Percentiles rank a stretch among this genome's conserved stretches.
Conservation (phyloP, 2,113 vertebrate genomes). For the Leptodactylus fuscus region DNA sequence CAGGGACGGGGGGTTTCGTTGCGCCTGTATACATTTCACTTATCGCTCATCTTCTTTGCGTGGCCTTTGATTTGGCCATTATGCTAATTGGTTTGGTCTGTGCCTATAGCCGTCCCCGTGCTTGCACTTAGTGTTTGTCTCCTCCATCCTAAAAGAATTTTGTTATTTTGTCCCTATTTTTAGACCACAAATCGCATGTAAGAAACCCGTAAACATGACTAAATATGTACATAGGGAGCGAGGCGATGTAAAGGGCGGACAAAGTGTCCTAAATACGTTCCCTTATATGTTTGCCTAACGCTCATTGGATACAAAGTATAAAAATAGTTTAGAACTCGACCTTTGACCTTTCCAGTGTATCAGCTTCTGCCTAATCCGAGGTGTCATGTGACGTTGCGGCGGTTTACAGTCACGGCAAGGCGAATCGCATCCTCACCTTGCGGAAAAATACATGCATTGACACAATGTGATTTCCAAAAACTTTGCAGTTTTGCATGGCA, state of each 20-base stretch:
- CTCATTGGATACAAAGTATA: background rate
- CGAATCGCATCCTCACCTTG: too few relatives aligned
- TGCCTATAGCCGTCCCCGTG: background rate
- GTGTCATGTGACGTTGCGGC: background rate
- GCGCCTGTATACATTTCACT: background rate
- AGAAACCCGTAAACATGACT: background rate
- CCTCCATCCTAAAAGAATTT: background rate
- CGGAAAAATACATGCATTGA: too few relatives aligned
- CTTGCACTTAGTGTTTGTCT: background rate
- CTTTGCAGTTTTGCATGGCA: too few relatives aligned
- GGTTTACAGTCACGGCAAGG: too few relatives aligned
- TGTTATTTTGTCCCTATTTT: background rate
- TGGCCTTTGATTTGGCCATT: conserved; percentile 24
- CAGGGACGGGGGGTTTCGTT: background rate
- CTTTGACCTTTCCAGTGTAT: background rate
- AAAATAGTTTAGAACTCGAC: background rate
- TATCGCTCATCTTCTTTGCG: background rate
- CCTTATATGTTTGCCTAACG: background rate
- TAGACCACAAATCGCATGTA: background rate
- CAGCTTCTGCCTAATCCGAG: background rate
- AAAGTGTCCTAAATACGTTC: background rate
- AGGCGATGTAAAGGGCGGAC: background rate
- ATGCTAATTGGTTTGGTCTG: conserved; percentile 27
- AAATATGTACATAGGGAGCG: conserved; percentile 10
- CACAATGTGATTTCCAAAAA: too few relatives aligned